Evolutionary conservation across 1,140 invertebrate species (phyloP).

Genomic region (Pseudomyrmex gracilis): DNA sequence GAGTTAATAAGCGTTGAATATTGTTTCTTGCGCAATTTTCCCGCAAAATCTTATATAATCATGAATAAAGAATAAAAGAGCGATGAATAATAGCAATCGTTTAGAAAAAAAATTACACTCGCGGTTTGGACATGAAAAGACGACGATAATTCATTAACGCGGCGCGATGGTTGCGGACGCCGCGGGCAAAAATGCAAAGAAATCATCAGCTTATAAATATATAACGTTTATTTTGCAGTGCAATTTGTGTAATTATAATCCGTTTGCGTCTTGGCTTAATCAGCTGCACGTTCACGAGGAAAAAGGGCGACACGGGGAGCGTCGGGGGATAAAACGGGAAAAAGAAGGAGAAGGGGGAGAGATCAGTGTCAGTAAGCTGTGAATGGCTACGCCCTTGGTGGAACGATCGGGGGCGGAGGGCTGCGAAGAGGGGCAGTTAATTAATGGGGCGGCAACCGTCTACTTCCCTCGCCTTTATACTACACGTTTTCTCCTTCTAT

Average conservation of each 20-base stretch:
- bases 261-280: constrained; percentile 67
- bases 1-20: constrained; percentile 57
- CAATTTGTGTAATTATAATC: constrained; percentile 59
- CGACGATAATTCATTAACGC: not conserved
- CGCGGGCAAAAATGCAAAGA: not conserved
- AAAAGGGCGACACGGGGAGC: constrained; percentile 30
- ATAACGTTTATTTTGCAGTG: not conserved
- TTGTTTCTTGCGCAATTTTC: constrained; percentile 1
- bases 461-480: constrained; percentile 72
- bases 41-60: constrained; percentile 24
- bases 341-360: constrained; percentile 56
- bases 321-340: constrained; percentile 16
- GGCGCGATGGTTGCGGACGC: not conserved
- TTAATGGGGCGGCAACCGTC: constrained; percentile 82
- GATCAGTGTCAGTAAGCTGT: constrained; percentile 77
- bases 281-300: constrained; percentile 60
- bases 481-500: constrained; percentile 62
- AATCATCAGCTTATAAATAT: not conserved
- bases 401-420: constrained; percentile 72
- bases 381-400: constrained; percentile 81
- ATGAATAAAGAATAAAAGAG: constrained; percentile 4
- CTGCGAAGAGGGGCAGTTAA: constrained; percentile 80
- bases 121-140: not conserved
- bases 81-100: constrained; percentile 11
- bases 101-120: not conserved